Percentiles rank a stretch among this genome's conserved stretches.
These are phyloP conservation scores for Ceratosolen solmsi DNA, from an alignment of 1,140 invertebrate genomes.

Conservation along the genomic window DNA sequence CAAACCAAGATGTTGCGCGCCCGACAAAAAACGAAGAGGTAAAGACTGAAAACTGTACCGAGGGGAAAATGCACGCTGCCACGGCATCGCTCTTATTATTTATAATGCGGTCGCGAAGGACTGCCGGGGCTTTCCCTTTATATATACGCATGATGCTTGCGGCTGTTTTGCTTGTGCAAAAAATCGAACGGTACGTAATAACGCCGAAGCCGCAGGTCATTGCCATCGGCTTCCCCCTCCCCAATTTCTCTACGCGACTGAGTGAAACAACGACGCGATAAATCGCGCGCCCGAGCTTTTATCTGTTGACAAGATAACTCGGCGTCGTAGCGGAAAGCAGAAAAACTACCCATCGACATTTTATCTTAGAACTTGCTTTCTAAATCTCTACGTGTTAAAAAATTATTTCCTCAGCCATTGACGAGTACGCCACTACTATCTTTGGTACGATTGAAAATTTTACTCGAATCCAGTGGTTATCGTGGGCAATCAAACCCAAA, in stretches of 20 bases:
- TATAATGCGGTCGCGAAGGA: conserved; percentile 9
- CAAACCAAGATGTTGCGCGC: not conserved
- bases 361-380: conserved; percentile 13
- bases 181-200: conserved; percentile 32
- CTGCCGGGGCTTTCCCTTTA: not conserved
- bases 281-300: not conserved
- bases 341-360: conserved; percentile 8
- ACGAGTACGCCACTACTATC: not conserved
- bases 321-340: not conserved
- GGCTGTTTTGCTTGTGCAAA: not conserved
- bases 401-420: not conserved
- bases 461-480: not conserved
- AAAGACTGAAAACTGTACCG: not conserved
- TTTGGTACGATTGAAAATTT: not conserved
- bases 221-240: not conserved
- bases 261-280: not conserved
- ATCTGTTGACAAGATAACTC: not conserved
- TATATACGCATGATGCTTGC: not conserved
- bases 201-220: conserved; percentile 10
- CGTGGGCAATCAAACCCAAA: not conserved
- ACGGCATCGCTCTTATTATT: conserved; percentile 21
- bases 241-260: not conserved
- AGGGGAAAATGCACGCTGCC: not conserved
- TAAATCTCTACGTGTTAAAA: not conserved
- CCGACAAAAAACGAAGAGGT: not conserved